Evolutionary conservation across 2,797 vertebrate genomes (phyloP).

Genomic region (Echeneis naucrates): DNA sequence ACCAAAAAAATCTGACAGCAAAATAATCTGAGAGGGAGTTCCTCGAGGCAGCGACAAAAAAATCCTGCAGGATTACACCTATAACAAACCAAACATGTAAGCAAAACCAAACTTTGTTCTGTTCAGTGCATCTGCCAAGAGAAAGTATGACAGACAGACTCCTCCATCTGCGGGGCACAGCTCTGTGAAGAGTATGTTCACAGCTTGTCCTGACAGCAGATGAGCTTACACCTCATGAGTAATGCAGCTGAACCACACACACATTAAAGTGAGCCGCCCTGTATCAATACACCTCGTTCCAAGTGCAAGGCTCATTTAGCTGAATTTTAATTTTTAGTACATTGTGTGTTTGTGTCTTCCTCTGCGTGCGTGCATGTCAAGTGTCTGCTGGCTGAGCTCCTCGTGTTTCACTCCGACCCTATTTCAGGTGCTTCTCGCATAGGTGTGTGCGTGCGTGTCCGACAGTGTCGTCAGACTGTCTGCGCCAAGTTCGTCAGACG

Average conservation of each 20-base stretch:
- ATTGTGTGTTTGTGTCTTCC: conserved; percentile 12
- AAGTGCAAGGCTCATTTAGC: conserved; percentile 54
- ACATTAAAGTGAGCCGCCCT: conserved; percentile 30
- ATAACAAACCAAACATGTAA: conserved; percentile 44
- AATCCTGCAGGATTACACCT: conserved; percentile 14
- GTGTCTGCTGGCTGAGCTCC: conserved; percentile 36
- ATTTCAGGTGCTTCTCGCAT: conserved; percentile 63
- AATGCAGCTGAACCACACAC: conserved; percentile 51
- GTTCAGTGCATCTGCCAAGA: conserved; percentile 24
- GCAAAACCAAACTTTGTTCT: conserved; percentile 46
- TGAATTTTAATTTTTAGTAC: conserved; percentile 61
- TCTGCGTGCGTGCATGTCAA: conserved; percentile 9
- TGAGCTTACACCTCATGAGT: conserved; percentile 70
- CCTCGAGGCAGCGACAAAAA: conserved; percentile 4
- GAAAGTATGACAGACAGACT: conserved; percentile 51
- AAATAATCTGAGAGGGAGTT: conserved; percentile 20
- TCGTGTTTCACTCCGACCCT: conserved; percentile 60
- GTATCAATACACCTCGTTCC: conserved; percentile 39
- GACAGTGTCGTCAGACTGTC: conserved; percentile 50
- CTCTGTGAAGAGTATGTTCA: conserved; percentile 67
- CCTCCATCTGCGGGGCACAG: conserved; percentile 52
- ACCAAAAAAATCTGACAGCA: conserved; percentile 25
- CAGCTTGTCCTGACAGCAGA: conserved; percentile 74
- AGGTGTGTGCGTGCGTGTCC: conserved; percentile 43
- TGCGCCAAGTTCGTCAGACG: conserved; percentile 36